These are phyloP conservation scores for Cosmopolites sordidus DNA, from an alignment of 2,888 invertebrate genomes.

Conservation along the genomic window DNA sequence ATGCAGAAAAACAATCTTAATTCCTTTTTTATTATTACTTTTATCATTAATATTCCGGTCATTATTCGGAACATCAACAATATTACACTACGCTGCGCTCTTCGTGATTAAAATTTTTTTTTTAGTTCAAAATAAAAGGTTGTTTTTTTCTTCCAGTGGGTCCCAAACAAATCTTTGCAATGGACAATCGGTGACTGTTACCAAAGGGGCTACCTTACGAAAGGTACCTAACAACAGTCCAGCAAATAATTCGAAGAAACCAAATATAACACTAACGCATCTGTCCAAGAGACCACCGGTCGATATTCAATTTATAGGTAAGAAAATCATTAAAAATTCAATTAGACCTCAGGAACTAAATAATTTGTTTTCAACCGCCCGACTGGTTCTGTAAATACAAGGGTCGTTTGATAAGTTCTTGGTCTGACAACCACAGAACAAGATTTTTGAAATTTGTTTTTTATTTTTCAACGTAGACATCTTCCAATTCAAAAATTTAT, in stretches of 20 bases:
- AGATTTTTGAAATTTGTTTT: too few relatives aligned
- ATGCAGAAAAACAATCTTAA: too few relatives aligned
- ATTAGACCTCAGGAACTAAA: too few relatives aligned
- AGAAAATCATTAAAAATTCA: too few relatives aligned
- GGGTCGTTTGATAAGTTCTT: too few relatives aligned
- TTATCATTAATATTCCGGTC: not conserved
- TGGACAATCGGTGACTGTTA: conserved; percentile 52
- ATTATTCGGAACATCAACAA: not conserved
- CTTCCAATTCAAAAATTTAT: too few relatives aligned
- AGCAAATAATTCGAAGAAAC: conserved; percentile 66
- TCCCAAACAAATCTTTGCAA: conserved; percentile 73
- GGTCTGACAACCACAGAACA: too few relatives aligned
- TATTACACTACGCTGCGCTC: not conserved
- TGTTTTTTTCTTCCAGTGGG: conserved; percentile 53
- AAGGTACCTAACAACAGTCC: conserved; percentile 71
- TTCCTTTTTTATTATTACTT: too few relatives aligned
- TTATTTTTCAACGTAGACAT: too few relatives aligned
- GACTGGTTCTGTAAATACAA: too few relatives aligned
- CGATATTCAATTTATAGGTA: conserved; percentile 71
- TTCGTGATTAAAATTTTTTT: not conserved
- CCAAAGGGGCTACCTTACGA: conserved; percentile 48
- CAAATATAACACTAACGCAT: conserved; percentile 72
- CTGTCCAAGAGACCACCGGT: conserved; percentile 83
- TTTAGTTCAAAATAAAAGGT: conserved; percentile 1
- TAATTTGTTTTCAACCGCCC: too few relatives aligned